A percentile compares a stretch with the other conserved stretches of the same genome.
phyloP scores from a whole-genome alignment of 2,797 vertebrate genomes.

The Dendrocincla fuliginosa region DNA sequence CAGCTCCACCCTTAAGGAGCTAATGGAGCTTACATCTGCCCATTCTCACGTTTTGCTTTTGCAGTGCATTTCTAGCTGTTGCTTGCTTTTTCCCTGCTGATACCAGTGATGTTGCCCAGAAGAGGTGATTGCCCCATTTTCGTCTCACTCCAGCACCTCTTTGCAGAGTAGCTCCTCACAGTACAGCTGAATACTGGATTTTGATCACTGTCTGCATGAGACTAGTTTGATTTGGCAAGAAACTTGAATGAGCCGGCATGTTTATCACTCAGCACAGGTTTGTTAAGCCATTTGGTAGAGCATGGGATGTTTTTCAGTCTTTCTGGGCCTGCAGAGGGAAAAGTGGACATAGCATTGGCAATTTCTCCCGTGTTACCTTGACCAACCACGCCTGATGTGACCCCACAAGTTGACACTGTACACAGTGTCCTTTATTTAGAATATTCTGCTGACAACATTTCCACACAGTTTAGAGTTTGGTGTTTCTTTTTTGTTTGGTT shows the following conservation, averaged over 20 bases:
- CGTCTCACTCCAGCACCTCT: not conserved
- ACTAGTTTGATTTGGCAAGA: not conserved
- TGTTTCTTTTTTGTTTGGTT: not conserved
- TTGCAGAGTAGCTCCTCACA: not conserved
- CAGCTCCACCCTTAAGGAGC: constrained; percentile 32
- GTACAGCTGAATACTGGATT: not conserved
- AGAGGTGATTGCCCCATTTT: not conserved
- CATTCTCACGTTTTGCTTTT: not conserved
- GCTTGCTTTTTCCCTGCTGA: not conserved
- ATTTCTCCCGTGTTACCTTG: not conserved
- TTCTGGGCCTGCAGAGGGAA: not conserved
- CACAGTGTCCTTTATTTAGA: not conserved
- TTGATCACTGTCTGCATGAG: not conserved
- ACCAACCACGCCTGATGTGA: not conserved
- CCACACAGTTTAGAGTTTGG: not conserved
- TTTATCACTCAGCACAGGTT: not conserved
- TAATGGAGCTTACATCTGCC: not conserved
- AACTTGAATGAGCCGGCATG: rapidly evolving
- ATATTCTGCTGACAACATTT: not conserved
- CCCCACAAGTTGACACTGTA: not conserved
- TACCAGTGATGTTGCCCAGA: not conserved
- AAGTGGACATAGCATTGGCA: not conserved
- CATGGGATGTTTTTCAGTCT: not conserved
- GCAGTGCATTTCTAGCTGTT: not conserved
- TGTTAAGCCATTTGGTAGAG: not conserved